Percentiles rank a stretch among this genome's conserved stretches.
These are phyloP conservation scores for Aplysia californica DNA, from an alignment of 1,140 invertebrate genomes.

Conservation along the genomic window DNA sequence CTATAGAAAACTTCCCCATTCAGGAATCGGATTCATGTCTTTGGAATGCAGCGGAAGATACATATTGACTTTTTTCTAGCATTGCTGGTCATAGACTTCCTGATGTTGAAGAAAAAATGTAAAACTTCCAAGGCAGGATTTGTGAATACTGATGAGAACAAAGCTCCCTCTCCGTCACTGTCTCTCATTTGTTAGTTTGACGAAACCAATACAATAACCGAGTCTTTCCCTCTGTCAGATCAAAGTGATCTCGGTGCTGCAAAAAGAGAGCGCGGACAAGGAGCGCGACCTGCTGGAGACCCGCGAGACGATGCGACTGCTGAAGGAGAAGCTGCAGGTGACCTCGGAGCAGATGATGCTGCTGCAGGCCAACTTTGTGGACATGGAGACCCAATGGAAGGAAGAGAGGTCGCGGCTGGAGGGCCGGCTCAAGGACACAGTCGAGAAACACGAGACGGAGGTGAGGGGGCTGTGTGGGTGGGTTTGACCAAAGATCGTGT, in stretches of 20 bases:
- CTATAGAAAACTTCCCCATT: no score
- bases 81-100: no score
- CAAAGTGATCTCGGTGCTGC: constrained; percentile 57
- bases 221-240: constrained; percentile 25
- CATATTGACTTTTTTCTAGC: no score
- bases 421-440: constrained; percentile 67
- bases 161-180: no score
- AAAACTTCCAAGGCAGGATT: no score
- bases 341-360: constrained; percentile 82
- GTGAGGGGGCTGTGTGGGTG: constrained; percentile 9
- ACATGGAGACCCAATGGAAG: constrained; percentile 78
- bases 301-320: constrained; percentile 46
- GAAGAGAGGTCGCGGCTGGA: constrained; percentile 75
- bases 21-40: no score
- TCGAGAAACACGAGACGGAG: constrained; percentile 61
- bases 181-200: no score
- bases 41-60: no score
- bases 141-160: no score
- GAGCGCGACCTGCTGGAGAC: constrained; percentile 55
- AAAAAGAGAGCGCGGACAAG: constrained; percentile 52
- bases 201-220: no score
- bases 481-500: no score
- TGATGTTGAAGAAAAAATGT: no score
- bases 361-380: constrained; percentile 82
- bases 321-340: constrained; percentile 59